Evolutionary conservation across 1,140 invertebrate species (phyloP).

Genomic region (Drosophila ambigua): DNA sequence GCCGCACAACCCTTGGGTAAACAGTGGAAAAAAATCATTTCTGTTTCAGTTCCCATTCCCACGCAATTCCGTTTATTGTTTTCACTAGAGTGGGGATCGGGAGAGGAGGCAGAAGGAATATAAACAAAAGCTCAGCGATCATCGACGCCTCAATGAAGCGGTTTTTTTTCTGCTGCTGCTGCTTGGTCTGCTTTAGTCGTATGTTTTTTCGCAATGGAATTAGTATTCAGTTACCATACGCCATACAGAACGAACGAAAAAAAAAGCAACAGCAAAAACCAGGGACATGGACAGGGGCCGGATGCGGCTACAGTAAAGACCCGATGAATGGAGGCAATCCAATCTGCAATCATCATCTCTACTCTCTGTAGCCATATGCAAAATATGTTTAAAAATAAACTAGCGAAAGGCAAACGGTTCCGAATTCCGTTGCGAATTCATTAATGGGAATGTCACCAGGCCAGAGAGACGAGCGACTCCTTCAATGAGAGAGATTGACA

Average conservation of each 20-base stretch:
- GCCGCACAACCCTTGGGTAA: conserved; percentile 22
- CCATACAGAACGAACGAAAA: conserved; percentile 24
- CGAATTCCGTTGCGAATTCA: conserved; percentile 72
- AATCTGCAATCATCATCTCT: conserved; percentile 34
- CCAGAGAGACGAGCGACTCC: too few species aligned
- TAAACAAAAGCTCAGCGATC: conserved; percentile 76
- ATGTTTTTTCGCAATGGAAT: conserved; percentile 42
- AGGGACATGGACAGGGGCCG: conserved; percentile 35
- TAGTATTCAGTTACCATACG: conserved; percentile 79
- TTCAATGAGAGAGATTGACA: conserved; percentile 21
- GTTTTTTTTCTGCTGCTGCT: conserved; percentile 11
- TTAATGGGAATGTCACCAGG: conserved; percentile 73
- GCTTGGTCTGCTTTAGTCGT: not conserved
- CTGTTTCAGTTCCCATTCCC: conserved; percentile 67
- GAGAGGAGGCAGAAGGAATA: conserved; percentile 11
- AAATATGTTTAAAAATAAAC: conserved; percentile 69
- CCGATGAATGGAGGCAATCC: conserved; percentile 30
- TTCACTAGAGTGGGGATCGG: conserved; percentile 19
- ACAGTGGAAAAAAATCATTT: conserved; percentile 31
- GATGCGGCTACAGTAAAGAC: conserved; percentile 36
- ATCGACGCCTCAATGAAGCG: conserved; percentile 62
- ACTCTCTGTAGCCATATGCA: conserved; percentile 40
- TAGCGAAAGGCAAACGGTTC: conserved; percentile 47
- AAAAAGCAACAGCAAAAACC: conserved; percentile 9
- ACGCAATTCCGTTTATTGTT: conserved; percentile 69